phyloP scores from a whole-genome alignment of 2,888 invertebrate species.

The Heliconius charithonia region DNA sequence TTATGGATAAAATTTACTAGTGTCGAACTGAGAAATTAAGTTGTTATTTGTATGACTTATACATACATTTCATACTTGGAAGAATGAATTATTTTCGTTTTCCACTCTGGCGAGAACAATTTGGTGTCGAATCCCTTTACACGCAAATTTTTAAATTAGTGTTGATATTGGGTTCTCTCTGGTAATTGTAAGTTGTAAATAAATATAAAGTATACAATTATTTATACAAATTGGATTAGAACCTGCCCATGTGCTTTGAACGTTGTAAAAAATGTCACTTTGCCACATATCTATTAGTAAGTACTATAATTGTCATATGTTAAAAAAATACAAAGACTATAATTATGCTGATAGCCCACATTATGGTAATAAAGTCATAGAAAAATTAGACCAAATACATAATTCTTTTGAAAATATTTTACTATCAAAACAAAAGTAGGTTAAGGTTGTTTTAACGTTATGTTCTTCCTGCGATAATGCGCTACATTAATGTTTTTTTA shows the following conservation, averaged over 20 bases:
- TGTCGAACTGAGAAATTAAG: too few relatives aligned
- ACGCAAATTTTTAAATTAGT: too few relatives aligned
- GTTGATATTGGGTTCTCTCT: background rate
- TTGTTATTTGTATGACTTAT: too few relatives aligned
- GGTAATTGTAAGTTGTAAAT: background rate
- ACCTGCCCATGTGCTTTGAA: background rate
- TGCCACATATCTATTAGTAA: background rate
- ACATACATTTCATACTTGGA: too few relatives aligned
- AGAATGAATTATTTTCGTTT: background rate
- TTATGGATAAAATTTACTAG: too few relatives aligned
- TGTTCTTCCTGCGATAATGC: background rate
- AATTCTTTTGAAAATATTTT: conserved; percentile 11
- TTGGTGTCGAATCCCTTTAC: background rate
- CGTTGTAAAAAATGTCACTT: background rate
- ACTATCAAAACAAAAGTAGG: conserved; percentile 2
- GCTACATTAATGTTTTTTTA: background rate
- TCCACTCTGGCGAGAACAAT: background rate
- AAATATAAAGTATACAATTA: background rate
- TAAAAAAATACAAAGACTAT: background rate
- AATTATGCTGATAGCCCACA: conserved; percentile 14
- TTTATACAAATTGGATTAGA: background rate
- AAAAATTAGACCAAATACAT: conserved; percentile 7
- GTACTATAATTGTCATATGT: background rate
- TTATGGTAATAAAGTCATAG: conserved; percentile 8
- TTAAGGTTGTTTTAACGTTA: conserved; percentile 1